A percentile compares a stretch with the other conserved stretches of the same genome.
These are phyloP conservation scores for Syritta pipiens DNA, from an alignment of 2,888 invertebrate species.

Conservation along the genomic window DNA sequence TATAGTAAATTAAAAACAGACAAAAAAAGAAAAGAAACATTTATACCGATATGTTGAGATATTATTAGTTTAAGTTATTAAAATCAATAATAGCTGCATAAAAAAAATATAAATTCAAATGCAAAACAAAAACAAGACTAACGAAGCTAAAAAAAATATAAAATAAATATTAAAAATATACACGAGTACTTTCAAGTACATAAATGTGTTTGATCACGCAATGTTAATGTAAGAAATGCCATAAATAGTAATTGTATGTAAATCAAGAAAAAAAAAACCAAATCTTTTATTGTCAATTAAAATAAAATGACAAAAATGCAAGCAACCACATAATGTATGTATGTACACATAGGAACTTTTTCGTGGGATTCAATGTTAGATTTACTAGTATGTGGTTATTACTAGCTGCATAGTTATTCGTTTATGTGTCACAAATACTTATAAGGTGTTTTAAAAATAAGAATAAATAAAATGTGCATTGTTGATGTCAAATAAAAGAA, in stretches of 20 bases:
- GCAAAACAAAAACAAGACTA: no score
- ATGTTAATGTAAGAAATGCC: constrained; percentile 17
- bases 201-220: constrained; percentile 29
- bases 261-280: constrained; percentile 15
- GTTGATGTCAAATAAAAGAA: constrained; percentile 40
- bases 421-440: constrained; percentile 42
- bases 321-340: constrained; percentile 17
- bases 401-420: constrained; percentile 51
- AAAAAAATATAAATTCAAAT: constrained; percentile 9
- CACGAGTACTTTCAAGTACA: constrained; percentile 25
- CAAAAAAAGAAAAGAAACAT: constrained; percentile 25
- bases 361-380: constrained; percentile 54
- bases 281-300: constrained; percentile 63
- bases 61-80: constrained; percentile 31
- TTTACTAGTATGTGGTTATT: constrained; percentile 27
- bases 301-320: constrained; percentile 49
- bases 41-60: constrained; percentile 40
- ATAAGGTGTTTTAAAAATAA: constrained; percentile 23
- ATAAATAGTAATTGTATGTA: constrained; percentile 13
- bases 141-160: no score
- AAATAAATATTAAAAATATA: no score
- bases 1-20: constrained; percentile 15
- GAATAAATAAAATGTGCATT: constrained; percentile 28
- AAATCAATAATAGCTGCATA: constrained; percentile 45
- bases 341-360: constrained; percentile 21